Evolutionary conservation across 1,140 invertebrate genomes (phyloP).

Genomic region (Drosophila littoralis): DNA sequence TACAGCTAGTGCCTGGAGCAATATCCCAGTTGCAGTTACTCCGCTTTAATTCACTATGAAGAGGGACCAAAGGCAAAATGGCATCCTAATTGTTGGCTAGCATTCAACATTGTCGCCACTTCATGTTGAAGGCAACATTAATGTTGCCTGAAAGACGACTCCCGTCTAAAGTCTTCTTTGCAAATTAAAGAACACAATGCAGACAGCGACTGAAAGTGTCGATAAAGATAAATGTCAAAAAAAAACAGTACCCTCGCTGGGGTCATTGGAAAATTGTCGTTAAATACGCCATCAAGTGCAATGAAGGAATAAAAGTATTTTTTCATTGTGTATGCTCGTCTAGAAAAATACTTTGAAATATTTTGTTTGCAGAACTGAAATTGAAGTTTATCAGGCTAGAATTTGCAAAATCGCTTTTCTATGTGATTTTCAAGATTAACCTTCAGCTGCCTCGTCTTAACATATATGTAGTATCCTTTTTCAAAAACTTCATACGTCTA

Average conservation of each 20-base stretch:
- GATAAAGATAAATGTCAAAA: not conserved
- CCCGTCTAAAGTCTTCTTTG: not conserved
- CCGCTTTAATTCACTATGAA: constrained; percentile 31
- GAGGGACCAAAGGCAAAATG: constrained; percentile 9
- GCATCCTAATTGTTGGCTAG: constrained; percentile 19
- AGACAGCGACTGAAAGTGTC: constrained; percentile 2
- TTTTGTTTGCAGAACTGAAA: too few relatives aligned
- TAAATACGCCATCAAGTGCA: not conserved
- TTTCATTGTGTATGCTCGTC: not conserved
- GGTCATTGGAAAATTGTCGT: not conserved
- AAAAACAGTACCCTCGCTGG: not conserved
- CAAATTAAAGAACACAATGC: not conserved
- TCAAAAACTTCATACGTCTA: too few relatives aligned
- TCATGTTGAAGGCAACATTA: constrained; percentile 15
- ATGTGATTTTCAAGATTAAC: too few relatives aligned
- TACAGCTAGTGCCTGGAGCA: not conserved
- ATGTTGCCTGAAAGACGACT: constrained; percentile 3
- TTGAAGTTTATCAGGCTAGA: too few relatives aligned
- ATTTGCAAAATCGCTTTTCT: too few relatives aligned
- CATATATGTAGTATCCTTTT: too few relatives aligned
- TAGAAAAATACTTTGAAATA: too few relatives aligned
- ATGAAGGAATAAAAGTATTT: not conserved
- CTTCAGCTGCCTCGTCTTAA: too few relatives aligned
- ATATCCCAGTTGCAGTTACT: constrained; percentile 4
- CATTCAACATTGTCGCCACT: constrained; percentile 15